Evolutionary conservation across 2,888 invertebrate genomes (phyloP), one percentile per base, ranked within the genome.

Genomic region (Cantharis rufa): DNA sequence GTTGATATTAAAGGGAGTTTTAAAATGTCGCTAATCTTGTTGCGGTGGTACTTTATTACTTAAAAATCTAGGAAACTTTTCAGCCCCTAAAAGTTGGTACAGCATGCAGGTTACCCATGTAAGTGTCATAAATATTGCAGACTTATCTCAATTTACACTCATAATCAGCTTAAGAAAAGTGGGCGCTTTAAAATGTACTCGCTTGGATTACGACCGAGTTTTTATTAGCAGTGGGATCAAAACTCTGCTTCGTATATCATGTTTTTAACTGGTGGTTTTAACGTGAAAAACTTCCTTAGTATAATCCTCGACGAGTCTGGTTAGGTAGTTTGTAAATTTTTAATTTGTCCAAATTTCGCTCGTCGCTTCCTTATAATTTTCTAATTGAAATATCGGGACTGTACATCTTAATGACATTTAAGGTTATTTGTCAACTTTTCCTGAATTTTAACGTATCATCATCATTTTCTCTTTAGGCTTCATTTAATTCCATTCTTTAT

Each of bases 121-220:
- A 88, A 87, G 87, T 84, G 87, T 86, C 86, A 88, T 88, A 89
- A 89, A 89, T 89, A 88, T 87, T 83, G 85, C 84, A 84, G 88
- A 86, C 87, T 88, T 88, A 87, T 87, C 88, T 87, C 87, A 87
- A 88, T 88, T 88, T 88, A 88, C 88, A 87, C 88, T 87, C 86
- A 87, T 89, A 89, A 89, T 88, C 88, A 88, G 89, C 89, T 89
- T 88, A 88, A 88, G 88, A 87, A 88, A 88, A 88, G 87, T 88
- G 87, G 86, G 79, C 85, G 87, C 86, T 88, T 88, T 88, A 87
- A 87, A 88, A 87, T 87, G 87, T 86, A 86, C 86, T 87, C 83
- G 84, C 84, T 80, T 75, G 87, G 88, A 88, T 88, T 88, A 87
- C 84, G 83, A 84, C 76, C 82, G 81, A 82, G 84, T 84, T 86